Evolutionary conservation across 1,140 invertebrate genomes (phyloP).

Genomic region (Eueides isabella): DNA sequence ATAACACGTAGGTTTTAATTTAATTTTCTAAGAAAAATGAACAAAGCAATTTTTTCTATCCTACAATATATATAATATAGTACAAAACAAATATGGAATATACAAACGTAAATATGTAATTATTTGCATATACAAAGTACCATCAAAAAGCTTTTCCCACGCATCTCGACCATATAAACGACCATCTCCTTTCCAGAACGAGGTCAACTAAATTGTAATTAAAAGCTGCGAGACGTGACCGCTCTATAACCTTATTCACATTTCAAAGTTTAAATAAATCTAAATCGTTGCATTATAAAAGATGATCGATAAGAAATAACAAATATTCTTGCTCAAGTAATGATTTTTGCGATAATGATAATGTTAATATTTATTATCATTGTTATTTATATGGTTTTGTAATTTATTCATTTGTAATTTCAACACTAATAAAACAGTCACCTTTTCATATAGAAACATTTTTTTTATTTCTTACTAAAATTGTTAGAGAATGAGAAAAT

Average conservation of each 20-base stretch:
- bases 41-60: no score
- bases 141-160: background rate
- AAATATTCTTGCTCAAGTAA: background rate
- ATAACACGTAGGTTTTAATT: no score
- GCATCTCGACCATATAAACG: background rate
- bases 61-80: background rate
- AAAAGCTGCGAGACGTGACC: constrained; percentile 6
- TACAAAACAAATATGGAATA: background rate
- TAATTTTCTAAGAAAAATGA: no score
- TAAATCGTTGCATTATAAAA: background rate
- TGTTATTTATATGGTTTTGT: no score
- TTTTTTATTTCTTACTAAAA: no score
- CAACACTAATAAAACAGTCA: no score
- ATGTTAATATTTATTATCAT: background rate
- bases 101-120: background rate
- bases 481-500: no score
- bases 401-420: no score
- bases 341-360: background rate
- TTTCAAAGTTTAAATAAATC: background rate
- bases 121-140: background rate
- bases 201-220: background rate
- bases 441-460: no score
- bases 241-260: background rate
- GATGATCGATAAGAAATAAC: background rate
- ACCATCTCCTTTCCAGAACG: constrained; percentile 8